Base-by-base conservation (phyloP, 2,888 invertebrate species). In the Agrilus biguttatus region DNA sequence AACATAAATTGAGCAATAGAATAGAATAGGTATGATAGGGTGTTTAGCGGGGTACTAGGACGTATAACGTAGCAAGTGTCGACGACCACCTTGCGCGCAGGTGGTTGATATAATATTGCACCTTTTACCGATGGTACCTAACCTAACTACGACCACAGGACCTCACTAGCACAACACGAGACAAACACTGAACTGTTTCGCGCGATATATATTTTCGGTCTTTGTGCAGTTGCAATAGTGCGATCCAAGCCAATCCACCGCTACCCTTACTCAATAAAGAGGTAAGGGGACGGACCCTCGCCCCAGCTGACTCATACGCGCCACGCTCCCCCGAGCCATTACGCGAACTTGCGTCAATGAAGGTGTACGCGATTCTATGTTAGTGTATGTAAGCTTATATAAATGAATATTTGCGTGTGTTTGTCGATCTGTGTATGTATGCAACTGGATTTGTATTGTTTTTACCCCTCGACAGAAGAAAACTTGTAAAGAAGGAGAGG, bases 131-230 rank as follows among this genome's bases (percentile, higher is more conserved):
- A 28, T 28, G 28, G 28, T 28, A 28, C 46, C 43, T 46, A 48
- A 48, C 48, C 55, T 58, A 61, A 65, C 28, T 28, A 28, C 65
- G 63, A 65, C 59, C 63, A 66, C 65, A 62, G 60, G 53, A 66
- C 64, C 60, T 57, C 64, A 65, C 64, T 60, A 60, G 55, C 62
- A 66, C 65, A 63, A 63, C 63, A 65, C 61, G 58, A 60, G 63
- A 65, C 61, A 60, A 62, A 63, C 63, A 65, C 64, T 65, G 64
- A 56, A 53, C 52, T 50, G 28, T 28, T 28, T 28, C 10, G 28
- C 54, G 46, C 56, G 52, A 51, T 55, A 49, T 55, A 52, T 55
- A 54, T 54, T 54, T 54, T 55, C 56, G 54, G 60, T 60, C 58
- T 59, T 60, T 60, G 58, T 61, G 59, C 59, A 61, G 57, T 60